phyloP scores from a whole-genome alignment of 2,888 invertebrate genomes.

The Torymus texanus region DNA sequence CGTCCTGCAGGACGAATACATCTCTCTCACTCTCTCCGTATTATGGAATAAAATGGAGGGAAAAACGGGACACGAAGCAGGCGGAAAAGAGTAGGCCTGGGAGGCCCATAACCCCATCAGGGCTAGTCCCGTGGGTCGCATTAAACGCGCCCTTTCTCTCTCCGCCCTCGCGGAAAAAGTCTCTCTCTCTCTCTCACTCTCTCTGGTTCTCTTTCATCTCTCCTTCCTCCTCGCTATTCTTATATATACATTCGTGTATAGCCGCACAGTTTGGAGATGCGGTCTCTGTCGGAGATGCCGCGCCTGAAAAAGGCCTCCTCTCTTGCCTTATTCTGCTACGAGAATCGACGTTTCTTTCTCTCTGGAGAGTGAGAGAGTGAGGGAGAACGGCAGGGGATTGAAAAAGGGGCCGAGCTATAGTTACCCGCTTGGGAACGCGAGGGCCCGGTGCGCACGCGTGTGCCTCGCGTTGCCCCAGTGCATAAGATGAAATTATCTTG shows the following conservation, averaged over 20 bases:
- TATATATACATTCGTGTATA: slow-evolving; percentile 24
- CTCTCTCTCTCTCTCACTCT: slow-evolving; percentile 20
- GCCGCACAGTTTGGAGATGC: slow-evolving; percentile 39
- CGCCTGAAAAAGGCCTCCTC: slow-evolving; percentile 40
- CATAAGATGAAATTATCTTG: slow-evolving; percentile 69
- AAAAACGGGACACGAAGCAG: slow-evolving; percentile 70
- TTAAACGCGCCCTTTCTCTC: slow-evolving; percentile 63
- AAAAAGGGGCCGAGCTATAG: slow-evolving; percentile 68
- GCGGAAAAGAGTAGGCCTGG: slow-evolving; percentile 75
- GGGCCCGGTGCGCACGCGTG: neutral
- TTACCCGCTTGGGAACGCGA: slow-evolving; percentile 69
- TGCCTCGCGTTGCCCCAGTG: slow-evolving; percentile 58
- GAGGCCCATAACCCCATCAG: slow-evolving; percentile 80
- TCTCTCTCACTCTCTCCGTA: slow-evolving; percentile 63
- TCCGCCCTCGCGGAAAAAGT: slow-evolving; percentile 24
- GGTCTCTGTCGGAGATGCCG: neutral
- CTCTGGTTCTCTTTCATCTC: neutral
- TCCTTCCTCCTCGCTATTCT: neutral
- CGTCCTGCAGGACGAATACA: slow-evolving; percentile 70
- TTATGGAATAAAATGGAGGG: slow-evolving; percentile 74
- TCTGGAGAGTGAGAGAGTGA: slow-evolving; percentile 32
- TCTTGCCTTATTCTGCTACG: slow-evolving; percentile 43
- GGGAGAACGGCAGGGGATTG: slow-evolving; percentile 63
- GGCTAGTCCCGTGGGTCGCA: slow-evolving; percentile 72
- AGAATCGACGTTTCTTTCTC: slow-evolving; percentile 49